Percentiles rank a stretch among this genome's conserved stretches.
phyloP scores from a whole-genome alignment of 53 echinoderm and acorn worm genomes.

The Holothuria scabra region DNA sequence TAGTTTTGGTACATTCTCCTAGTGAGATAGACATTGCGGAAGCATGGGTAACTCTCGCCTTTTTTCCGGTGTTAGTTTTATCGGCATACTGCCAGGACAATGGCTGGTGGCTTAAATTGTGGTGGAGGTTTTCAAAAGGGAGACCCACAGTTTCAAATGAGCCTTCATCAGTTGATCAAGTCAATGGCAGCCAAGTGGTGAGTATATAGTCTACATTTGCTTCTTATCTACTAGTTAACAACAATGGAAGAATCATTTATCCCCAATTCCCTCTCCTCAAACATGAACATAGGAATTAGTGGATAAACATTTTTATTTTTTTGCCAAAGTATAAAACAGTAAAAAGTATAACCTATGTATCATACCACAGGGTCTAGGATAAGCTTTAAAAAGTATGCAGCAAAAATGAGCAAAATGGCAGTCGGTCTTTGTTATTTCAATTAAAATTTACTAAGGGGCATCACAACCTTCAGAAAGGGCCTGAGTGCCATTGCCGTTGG shows the following conservation, averaged over 20 bases:
- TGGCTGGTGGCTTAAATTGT: constrained; percentile 91
- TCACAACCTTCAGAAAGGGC: too few species aligned
- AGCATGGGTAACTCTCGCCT: constrained; percentile 89
- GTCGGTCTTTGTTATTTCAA: too few species aligned
- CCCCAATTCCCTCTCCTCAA: too few species aligned
- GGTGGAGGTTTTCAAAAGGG: constrained; percentile 51
- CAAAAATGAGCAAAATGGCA: too few species aligned
- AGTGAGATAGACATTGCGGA: constrained; percentile 81
- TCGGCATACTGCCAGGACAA: constrained; percentile 89
- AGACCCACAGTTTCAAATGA: constrained; percentile 22
- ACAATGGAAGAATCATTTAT: neutral
- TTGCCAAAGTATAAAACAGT: too few species aligned
- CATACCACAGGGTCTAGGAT: too few species aligned
- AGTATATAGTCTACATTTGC: constrained; percentile 16
- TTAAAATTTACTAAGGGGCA: too few species aligned
- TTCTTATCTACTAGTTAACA: neutral
- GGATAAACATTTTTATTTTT: too few species aligned
- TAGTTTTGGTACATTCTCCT: constrained; percentile 72
- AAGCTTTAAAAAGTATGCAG: too few species aligned
- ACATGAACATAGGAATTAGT: too few species aligned
- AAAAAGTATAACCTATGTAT: too few species aligned
- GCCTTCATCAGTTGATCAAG: constrained; percentile 52
- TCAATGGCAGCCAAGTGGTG: constrained; percentile 82
- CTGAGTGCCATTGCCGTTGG: too few species aligned
- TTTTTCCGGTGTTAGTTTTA: constrained; percentile 79